Base-by-base conservation (phyloP, 2,888 invertebrate species). In the Drosophila paramelanica region DNA sequence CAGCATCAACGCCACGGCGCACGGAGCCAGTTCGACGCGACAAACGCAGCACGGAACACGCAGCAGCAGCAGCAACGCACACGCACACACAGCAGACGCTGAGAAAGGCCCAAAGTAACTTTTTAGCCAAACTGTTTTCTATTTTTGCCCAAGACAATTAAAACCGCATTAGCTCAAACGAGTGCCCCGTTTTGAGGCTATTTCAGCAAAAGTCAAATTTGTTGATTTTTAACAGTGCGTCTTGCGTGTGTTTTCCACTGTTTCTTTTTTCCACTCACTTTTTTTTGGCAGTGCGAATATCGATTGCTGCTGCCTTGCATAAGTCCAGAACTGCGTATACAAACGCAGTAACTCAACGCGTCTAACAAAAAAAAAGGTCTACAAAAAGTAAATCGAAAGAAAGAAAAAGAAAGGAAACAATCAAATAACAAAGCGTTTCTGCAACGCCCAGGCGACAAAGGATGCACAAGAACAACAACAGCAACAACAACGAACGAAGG, bases 301-400 rank as follows among this genome's bases (percentile, higher is more conserved):
- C 89, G 89, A 89, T 89, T 89, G 86, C 77, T 83, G 89, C 42
- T 81, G 86, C 90, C 89, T 89, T 89, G 89, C 89, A 89, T 90
- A 89, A 90, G 89, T 89, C 89, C 86, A 79, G 72, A 86, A 75
- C 78, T 84, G 74, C 69, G 73, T 76, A 53, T 77, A 68, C 68
- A 68, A 77, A 67, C 55, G 71, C 77, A 77, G 73, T 61, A 23
- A 27, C 14, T n/a, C 31, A 42, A 55, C 33, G 33, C 50, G 51
- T 56, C 41, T 47, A 38, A 39, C 67, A 57, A 8, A 38, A 39
- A 73, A 57, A 8, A 1, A 56, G 55, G 46, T 58, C 14, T n/a
- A 20, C 61, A 45, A 39, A n/a, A 17, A 17, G 17, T 17, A 7
- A 69, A 43, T 14, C 23, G 10, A 70, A 53, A 14, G 23, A 14